Percentiles rank a stretch among this genome's conserved stretches.
phyloP scores from a whole-genome alignment of 2,113 vertebrate species.

The Pluvianellus socialis region DNA sequence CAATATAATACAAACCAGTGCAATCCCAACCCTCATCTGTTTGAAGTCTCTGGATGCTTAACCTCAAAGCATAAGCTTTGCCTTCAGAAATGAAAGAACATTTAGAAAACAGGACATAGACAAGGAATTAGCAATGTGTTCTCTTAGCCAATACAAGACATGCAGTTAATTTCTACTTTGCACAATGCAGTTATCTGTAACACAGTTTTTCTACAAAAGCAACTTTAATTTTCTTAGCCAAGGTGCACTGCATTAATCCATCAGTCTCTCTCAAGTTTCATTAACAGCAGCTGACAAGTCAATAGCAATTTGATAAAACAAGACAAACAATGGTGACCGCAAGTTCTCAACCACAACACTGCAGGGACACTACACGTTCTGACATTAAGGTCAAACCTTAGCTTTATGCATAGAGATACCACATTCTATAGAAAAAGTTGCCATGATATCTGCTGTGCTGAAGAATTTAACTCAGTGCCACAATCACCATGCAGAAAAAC shows the following conservation, averaged over 20 bases:
- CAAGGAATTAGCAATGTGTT: background rate
- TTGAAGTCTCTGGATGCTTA: background rate
- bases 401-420: background rate
- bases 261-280: background rate
- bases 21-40: background rate
- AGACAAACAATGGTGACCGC: background rate
- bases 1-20: background rate
- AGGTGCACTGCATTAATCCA: background rate
- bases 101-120: background rate
- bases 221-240: background rate
- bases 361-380: background rate
- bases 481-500: background rate
- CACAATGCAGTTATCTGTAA: background rate
- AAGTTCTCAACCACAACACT: background rate
- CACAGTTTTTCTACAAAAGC: background rate
- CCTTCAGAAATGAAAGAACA: background rate
- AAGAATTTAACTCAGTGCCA: background rate
- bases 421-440: background rate
- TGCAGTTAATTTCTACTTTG: background rate
- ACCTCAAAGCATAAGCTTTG: background rate
- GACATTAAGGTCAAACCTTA: background rate
- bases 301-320: background rate
- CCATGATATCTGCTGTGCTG: background rate
- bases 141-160: background rate
- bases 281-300: background rate